Conservation (phyloP, 2,888 invertebrate species). For the Dicycla oo region DNA sequence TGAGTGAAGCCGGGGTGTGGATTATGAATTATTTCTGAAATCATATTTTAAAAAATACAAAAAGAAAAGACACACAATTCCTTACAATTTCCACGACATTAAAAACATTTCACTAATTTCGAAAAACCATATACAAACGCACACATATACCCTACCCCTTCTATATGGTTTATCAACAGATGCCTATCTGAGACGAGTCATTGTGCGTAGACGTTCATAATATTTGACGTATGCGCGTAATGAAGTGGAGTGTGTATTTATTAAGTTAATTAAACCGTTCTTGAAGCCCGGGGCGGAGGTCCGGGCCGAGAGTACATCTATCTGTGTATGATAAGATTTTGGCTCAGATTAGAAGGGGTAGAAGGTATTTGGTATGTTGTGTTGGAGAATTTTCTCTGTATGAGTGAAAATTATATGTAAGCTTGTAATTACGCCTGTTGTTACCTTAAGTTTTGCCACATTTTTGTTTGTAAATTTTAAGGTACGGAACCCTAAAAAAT, state of each 20-base stretch:
- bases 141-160: constrained; percentile 14
- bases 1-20: too few relatives aligned
- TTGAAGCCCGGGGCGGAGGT: constrained; percentile 76
- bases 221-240: constrained; percentile 89
- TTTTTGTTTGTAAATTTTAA: too few relatives aligned
- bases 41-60: constrained; percentile 2
- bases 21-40: too few relatives aligned
- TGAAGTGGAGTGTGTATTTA: constrained; percentile 90
- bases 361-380: constrained; percentile 33
- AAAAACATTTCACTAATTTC: constrained; percentile 20
- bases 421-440: too few relatives aligned
- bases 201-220: constrained; percentile 80
- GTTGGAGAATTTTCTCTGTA: constrained; percentile 10
- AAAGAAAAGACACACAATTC: constrained; percentile 2
- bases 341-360: constrained; percentile 53
- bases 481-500: too few relatives aligned
- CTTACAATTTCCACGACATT: not conserved
- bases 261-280: constrained; percentile 89
- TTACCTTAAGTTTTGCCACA: too few relatives aligned
- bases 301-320: constrained; percentile 56
- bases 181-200: constrained; percentile 55
- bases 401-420: not conserved
- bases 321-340: constrained; percentile 59
- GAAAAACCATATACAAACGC: constrained; percentile 9
- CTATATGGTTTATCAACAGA: constrained; percentile 29